These are phyloP conservation scores for Emydocephalus ijimae DNA, from an alignment of 2,113 vertebrate genomes.

Conservation along the genomic window DNA sequence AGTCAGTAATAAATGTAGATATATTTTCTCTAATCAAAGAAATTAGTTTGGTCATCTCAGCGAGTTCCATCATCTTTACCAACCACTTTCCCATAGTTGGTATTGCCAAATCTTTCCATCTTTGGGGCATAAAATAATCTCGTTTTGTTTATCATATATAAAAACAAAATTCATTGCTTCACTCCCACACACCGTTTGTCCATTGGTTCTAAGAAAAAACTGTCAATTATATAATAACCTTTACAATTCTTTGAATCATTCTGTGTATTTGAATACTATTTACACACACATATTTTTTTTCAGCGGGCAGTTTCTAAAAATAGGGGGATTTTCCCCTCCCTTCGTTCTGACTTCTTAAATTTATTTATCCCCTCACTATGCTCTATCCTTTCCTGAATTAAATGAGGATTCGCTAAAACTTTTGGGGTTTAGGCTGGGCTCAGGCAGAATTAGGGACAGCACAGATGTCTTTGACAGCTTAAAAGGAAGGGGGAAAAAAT, in stretches of 20 bases:
- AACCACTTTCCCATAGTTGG: no score
- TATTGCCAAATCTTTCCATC: not conserved
- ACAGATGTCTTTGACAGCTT: constrained; percentile 81
- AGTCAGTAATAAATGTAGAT: not conserved
- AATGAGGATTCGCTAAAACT: constrained; percentile 39
- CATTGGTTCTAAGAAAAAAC: not conserved
- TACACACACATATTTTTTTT: not conserved
- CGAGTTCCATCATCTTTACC: not conserved
- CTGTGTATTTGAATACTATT: not conserved
- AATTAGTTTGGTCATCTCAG: not conserved
- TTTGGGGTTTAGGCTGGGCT: constrained; percentile 38
- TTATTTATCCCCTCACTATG: not conserved
- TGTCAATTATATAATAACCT: not conserved
- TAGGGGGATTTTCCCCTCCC: not conserved
- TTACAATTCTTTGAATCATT: not conserved
- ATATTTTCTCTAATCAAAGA: not conserved
- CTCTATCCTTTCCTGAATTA: not conserved
- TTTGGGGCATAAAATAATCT: not conserved
- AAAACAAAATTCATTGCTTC: not conserved
- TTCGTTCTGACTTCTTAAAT: not conserved
- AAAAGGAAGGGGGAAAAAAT: constrained; percentile 59
- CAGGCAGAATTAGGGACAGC: constrained; percentile 67
- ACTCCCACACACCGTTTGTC: not conserved
- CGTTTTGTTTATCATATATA: not conserved
- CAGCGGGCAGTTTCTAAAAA: not conserved